phyloP scores from a whole-genome alignment of 2,797 vertebrate genomes.

The Mus spretus region DNA sequence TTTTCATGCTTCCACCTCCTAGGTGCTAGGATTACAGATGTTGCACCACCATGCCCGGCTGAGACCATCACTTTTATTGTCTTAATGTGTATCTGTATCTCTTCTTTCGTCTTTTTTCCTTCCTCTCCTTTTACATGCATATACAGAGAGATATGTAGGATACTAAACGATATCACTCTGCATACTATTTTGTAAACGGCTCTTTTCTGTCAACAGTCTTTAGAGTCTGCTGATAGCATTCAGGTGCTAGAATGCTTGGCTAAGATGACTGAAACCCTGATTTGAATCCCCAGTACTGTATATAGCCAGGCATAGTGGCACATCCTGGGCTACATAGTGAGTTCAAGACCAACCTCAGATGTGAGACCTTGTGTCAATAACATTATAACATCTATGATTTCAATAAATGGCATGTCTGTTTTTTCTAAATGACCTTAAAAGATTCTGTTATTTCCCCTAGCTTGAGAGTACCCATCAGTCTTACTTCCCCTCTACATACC shows the following conservation, averaged over 20 bases:
- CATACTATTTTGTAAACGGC: neutral
- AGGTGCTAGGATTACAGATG: too few species aligned
- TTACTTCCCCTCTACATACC: neutral
- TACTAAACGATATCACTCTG: constrained; percentile 5
- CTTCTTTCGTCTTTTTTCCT: neutral
- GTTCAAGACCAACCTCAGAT: neutral
- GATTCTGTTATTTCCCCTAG: constrained; percentile 3
- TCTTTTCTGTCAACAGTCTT: neutral
- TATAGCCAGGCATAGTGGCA: neutral
- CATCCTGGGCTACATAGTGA: neutral
- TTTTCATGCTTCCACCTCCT: too few species aligned
- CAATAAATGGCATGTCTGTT: neutral
- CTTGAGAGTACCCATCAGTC: constrained; percentile 17
- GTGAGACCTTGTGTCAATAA: neutral
- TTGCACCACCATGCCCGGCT: too few species aligned
- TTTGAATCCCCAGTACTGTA: neutral
- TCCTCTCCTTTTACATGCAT: neutral
- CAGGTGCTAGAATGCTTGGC: neutral
- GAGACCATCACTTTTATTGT: neutral
- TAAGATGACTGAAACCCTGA: neutral
- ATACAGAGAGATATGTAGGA: neutral
- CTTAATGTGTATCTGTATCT: neutral
- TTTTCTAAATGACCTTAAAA: constrained; percentile 16
- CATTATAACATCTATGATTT: neutral
- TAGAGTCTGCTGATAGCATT: neutral